A percentile compares a stretch with the other conserved stretches of the same genome.
phyloP scores from a whole-genome alignment of 2,113 vertebrate genomes.

The Pogona vitticeps region DNA sequence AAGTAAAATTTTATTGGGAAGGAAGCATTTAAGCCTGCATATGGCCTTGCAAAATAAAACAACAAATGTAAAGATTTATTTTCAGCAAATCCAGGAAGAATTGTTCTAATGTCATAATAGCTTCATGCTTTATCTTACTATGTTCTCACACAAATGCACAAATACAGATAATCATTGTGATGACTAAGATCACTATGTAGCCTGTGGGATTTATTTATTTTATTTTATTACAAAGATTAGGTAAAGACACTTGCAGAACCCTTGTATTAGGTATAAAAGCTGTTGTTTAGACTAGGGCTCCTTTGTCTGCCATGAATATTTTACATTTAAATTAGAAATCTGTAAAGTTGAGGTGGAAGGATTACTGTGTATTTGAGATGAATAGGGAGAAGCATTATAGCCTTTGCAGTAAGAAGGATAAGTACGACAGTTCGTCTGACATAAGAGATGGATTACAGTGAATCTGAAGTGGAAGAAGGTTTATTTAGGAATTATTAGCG shows the following conservation, averaged over 20 bases:
- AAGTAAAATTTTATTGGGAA: slow-evolving; percentile 4
- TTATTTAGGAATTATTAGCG: slow-evolving; percentile 70
- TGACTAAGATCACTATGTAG: slow-evolving; percentile 50
- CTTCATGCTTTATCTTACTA: slow-evolving; percentile 13
- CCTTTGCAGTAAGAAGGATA: slow-evolving; percentile 61
- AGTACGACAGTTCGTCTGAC: slow-evolving; percentile 63
- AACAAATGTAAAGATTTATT: neutral
- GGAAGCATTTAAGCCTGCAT: neutral
- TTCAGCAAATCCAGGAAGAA: slow-evolving; percentile 24
- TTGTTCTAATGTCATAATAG: slow-evolving; percentile 5
- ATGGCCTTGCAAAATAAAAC: slow-evolving; percentile 30
- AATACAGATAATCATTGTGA: slow-evolving; percentile 46
- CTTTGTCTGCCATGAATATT: slow-evolving; percentile 63
- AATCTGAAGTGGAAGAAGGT: slow-evolving; percentile 59
- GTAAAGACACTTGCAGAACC: slow-evolving; percentile 45
- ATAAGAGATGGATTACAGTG: slow-evolving; percentile 68
- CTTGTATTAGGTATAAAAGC: slow-evolving; percentile 50
- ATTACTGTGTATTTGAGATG: slow-evolving; percentile 66
- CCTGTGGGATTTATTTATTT: slow-evolving; percentile 27
- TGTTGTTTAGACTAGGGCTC: slow-evolving; percentile 46
- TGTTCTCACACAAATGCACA: neutral
- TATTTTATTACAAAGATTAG: slow-evolving; percentile 48
- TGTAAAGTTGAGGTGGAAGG: slow-evolving; percentile 69
- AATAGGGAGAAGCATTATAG: slow-evolving; percentile 62
- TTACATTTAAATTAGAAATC: slow-evolving; percentile 73